Evolutionary conservation across 1,140 invertebrate species (phyloP), one percentile per base, ranked within the genome.

Genomic region (Trichomalopsis sarcophagae): DNA sequence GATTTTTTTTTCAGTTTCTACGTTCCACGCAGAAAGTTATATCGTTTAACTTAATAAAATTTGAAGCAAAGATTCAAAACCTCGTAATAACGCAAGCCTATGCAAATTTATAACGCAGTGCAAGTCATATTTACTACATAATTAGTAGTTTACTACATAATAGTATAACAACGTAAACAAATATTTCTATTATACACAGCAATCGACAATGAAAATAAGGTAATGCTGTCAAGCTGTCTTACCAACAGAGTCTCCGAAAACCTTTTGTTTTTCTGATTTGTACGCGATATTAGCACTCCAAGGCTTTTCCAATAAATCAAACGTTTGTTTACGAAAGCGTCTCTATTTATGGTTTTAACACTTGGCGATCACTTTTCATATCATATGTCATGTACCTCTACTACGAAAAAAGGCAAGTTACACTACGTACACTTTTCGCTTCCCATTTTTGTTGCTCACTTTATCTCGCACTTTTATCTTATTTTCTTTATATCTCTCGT

Each of bases 281-380:
- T 68, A 76, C 50, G 30, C 73, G 36, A 76, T 71, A 71, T 71
- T 71, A 77, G 74, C 74, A 62, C 71, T 83, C 68, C 73, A 77
- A 66, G 30, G 21, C 21, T 62, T 14, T 77, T 71, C 50, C 11
- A 66, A n/a, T 36, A 36, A 66, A 23, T n/a, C 30, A 47, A 33
- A 1, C 21, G 81, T 76, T 21, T 3, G 11, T 82, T 27, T 27
- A 66, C 21, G 17, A 69, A 83, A 77, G 7, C 17, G 55, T 62
- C 23, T 68, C 27, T 68, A 21, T 40, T 44, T 75, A 33, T 71
- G 11, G 10, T 30, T 33, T 33, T 71, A 44, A 83, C 14, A 68
- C 44, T 82, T 77, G 27, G 55, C 71, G 13, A 77, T 77, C 36
- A 75, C 55, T 75, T 47, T 75, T 27, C 17, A 50, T 17, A 5